Evolutionary conservation across 1,140 invertebrate species (phyloP), one percentile per base, ranked within the genome.

Genomic region (Ectropis grisescens): DNA sequence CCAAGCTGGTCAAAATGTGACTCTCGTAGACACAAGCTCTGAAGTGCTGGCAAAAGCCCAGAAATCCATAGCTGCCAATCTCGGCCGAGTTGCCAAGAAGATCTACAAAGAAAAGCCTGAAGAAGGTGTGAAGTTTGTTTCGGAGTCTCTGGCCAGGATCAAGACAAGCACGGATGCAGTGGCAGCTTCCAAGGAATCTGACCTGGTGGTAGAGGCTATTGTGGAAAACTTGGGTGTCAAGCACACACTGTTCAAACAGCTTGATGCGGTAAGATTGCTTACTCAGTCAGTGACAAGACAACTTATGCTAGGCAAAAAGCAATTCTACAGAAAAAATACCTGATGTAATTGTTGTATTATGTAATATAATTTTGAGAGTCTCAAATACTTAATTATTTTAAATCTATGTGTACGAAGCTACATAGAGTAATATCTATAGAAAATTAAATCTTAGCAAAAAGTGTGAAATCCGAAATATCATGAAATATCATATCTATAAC

Each of bases 171-270:
- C 88, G 5, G 85, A 90, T 64, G 47, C 89, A 5, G 69, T 82
- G 2, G 82, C 82, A 25, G 83, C 88, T 33, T 88, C 90, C 0
- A 85, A 88, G 57, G 71, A 85, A 26, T 74, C 90, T 10, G 93
- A 95, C 78, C 68, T 96, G 10, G 91, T 96, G 8, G 86, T 96
- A 14, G 93, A 96, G 82, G 94, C 94, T 4, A 93, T 95, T 66
- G 87, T 95, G 36, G 94, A 96, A 66, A 95, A 94, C 60, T 72
- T 96, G 23, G 86, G 88, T 25, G 60, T 90, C 0, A 96, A 96
- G 62, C 89, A 91, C 50, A 87, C 93, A 46, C 71, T 96, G 1
- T 96, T 96, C 59, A 78, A 85, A 29, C 65, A 78, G 31, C 72
- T 89, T 16, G 88, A 90, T 69, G 57, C 51, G 31, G 84, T 86